A percentile compares a stretch with the other conserved stretches of the same genome.
phyloP scores from a whole-genome alignment of 2,797 vertebrate species.

The Rhinella marina region DNA sequence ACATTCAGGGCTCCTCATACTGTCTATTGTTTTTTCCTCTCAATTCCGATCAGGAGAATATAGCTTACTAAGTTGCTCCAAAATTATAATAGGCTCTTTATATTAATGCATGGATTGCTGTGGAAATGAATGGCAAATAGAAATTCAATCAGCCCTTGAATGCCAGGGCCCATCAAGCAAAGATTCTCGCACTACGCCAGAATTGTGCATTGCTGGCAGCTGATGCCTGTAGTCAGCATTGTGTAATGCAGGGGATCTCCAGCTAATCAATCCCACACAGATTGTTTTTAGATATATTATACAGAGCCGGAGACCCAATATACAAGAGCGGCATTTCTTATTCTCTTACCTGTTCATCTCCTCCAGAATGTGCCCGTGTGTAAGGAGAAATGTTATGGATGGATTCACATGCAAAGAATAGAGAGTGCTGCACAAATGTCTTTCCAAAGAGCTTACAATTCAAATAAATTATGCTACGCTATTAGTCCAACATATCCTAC shows the following conservation, averaged over 20 bases:
- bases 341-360: not conserved
- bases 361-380: not conserved
- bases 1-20: not conserved
- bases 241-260: conserved; percentile 9
- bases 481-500: too few species aligned
- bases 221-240: conserved; percentile 23
- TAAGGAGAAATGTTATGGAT: not conserved
- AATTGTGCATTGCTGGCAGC: conserved; percentile 33
- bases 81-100: conserved; percentile 39
- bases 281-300: conserved; percentile 32
- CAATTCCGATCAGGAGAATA: not conserved
- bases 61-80: conserved; percentile 16
- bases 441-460: too few species aligned
- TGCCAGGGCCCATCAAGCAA: conserved; percentile 29
- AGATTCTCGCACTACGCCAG: not conserved
- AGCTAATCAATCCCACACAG: conserved; percentile 5
- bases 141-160: conserved; percentile 37
- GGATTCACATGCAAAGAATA: not conserved
- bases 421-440: not conserved
- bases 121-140: conserved; percentile 32
- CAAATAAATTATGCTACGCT: too few species aligned
- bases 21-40: not conserved
- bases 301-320: not conserved
- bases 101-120: conserved; percentile 29
- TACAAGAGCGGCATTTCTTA: not conserved